These are phyloP conservation scores for Gymnocephalus cernua DNA, from an alignment of 2,113 vertebrate species.

Conservation along the genomic window DNA sequence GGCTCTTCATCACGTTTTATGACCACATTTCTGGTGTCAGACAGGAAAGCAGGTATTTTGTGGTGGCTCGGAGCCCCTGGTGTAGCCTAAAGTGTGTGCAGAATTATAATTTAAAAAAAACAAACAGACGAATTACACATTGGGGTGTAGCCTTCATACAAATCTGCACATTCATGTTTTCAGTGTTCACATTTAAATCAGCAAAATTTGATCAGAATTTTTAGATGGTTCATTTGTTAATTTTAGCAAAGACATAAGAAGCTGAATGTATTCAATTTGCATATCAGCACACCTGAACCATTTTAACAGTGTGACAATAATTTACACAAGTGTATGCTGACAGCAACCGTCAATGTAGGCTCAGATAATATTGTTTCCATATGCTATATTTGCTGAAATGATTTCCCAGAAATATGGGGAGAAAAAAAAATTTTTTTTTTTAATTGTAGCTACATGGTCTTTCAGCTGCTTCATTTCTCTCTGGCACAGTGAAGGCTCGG, in stretches of 20 bases:
- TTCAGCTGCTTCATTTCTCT: constrained; percentile 10
- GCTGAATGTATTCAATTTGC: not conserved
- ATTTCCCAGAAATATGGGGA: not conserved
- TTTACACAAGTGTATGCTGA: not conserved
- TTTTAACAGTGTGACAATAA: not conserved
- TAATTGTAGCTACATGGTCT: constrained; percentile 2
- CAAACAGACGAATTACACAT: not conserved
- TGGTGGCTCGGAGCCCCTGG: not conserved
- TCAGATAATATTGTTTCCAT: not conserved
- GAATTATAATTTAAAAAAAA: not conserved
- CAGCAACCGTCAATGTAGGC: not conserved
- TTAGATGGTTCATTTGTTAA: not conserved
- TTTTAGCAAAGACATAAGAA: not conserved
- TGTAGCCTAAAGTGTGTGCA: constrained; percentile 7
- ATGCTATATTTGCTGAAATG: not conserved
- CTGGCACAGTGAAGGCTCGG: not conserved
- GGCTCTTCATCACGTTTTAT: constrained; percentile 77
- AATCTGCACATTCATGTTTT: not conserved
- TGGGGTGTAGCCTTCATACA: not conserved
- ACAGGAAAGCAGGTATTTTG: constrained; percentile 68
- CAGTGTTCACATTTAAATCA: constrained; percentile 1
- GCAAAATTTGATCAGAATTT: not conserved
- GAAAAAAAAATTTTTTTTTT: not conserved
- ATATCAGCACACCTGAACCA: not conserved
- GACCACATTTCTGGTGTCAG: constrained; percentile 74